Evolutionary conservation across 2,888 invertebrate genomes (phyloP).

Genomic region (Pyrgus malvae): DNA sequence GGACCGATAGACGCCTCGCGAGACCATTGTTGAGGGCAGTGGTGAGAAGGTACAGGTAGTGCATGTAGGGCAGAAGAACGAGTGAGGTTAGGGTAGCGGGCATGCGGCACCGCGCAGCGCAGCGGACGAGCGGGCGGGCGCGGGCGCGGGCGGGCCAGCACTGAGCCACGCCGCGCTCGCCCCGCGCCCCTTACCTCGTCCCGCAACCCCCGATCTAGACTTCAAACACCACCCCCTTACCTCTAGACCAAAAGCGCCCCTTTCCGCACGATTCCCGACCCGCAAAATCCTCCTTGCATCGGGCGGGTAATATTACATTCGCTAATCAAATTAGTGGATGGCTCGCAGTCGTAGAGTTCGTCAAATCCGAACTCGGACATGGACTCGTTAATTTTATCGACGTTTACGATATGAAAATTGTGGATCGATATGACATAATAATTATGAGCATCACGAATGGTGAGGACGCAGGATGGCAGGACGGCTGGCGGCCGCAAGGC

Average conservation of each 20-base stretch:
- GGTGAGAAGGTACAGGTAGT: slow-evolving; percentile 56
- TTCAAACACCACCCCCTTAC: slow-evolving; percentile 45
- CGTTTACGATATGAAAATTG: neutral
- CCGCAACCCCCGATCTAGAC: slow-evolving; percentile 50
- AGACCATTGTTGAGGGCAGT: slow-evolving; percentile 31
- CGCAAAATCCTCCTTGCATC: slow-evolving; percentile 2
- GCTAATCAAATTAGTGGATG: neutral
- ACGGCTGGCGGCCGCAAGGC: slow-evolving; percentile 30
- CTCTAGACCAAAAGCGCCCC: slow-evolving; percentile 15
- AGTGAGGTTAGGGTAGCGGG: slow-evolving; percentile 74
- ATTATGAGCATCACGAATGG: slow-evolving; percentile 27
- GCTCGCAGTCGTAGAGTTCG: neutral
- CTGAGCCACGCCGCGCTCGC: slow-evolving; percentile 72
- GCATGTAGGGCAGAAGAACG: slow-evolving; percentile 53
- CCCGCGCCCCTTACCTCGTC: slow-evolving; percentile 46
- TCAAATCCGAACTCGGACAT: neutral
- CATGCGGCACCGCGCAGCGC: slow-evolving; percentile 53
- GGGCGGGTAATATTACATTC: neutral
- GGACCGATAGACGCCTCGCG: slow-evolving; percentile 12
- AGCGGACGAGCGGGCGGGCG: slow-evolving; percentile 69
- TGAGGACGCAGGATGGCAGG: slow-evolving; percentile 31
- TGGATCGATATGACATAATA: slow-evolving; percentile 7
- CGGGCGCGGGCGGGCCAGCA: slow-evolving; percentile 77
- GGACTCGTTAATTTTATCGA: neutral
- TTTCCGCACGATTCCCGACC: slow-evolving; percentile 14